These are phyloP conservation scores for Cremastinae sp. DNA, from an alignment of 2,888 invertebrate genomes.

Conservation along the genomic window DNA sequence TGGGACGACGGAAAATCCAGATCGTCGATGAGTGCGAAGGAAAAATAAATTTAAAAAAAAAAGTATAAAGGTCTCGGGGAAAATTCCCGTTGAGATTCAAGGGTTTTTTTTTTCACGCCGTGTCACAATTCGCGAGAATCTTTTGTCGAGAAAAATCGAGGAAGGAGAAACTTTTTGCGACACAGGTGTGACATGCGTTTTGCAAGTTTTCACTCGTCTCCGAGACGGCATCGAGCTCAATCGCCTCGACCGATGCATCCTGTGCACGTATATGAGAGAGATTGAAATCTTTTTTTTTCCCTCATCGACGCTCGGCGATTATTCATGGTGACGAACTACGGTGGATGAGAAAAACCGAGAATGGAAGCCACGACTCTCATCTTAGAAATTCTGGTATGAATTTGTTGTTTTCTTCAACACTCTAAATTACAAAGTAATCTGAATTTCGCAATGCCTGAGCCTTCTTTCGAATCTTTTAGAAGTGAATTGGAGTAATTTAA, in stretches of 20 bases:
- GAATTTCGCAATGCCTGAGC: too few relatives aligned
- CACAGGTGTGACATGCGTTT: conserved; percentile 49
- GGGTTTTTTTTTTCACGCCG: background rate
- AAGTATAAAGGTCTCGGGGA: background rate
- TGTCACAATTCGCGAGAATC: background rate
- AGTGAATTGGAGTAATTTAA: too few relatives aligned
- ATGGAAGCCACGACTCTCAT: conserved; percentile 66
- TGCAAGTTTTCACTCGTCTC: conserved; percentile 26
- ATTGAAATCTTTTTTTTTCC: background rate
- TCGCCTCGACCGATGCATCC: conserved; percentile 14
- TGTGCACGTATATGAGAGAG: background rate
- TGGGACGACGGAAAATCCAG: background rate
- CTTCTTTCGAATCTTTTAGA: too few relatives aligned
- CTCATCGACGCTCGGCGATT: background rate
- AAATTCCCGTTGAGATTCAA: background rate
- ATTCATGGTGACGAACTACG: conserved; percentile 16
- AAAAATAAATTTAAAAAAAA: background rate
- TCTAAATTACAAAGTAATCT: too few relatives aligned
- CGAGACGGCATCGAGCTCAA: conserved; percentile 4
- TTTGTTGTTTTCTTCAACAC: too few relatives aligned
- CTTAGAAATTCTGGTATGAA: conserved; percentile 53
- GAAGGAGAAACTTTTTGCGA: background rate
- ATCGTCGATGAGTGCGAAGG: background rate
- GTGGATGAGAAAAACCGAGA: conserved; percentile 37
- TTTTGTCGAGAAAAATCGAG: conserved; percentile 10